phyloP scores from a whole-genome alignment of 2,113 vertebrate species.

The Hystrix cristata region DNA sequence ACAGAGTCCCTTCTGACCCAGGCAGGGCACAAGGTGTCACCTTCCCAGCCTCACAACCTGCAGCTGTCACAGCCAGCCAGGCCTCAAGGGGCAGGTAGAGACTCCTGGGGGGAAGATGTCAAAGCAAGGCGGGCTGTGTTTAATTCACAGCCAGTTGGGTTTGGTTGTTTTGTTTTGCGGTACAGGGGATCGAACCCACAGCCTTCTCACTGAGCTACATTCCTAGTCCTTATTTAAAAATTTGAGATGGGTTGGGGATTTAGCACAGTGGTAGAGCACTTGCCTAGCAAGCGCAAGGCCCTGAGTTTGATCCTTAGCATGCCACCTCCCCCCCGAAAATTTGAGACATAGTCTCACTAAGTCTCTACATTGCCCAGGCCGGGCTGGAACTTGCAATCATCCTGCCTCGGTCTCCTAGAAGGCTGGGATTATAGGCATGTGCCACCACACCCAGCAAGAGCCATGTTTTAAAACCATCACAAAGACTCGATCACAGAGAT shows the following conservation, averaged over 20 bases:
- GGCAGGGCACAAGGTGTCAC: fast-evolving
- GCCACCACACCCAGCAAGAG: no score
- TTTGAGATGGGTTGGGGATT: no score
- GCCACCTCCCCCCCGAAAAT: background rate
- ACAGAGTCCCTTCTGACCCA: background rate
- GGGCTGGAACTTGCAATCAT: background rate
- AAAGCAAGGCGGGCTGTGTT: background rate
- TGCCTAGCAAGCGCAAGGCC: no score
- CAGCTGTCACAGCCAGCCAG: no score
- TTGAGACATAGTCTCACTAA: background rate
- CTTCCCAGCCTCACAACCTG: background rate
- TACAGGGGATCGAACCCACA: background rate
- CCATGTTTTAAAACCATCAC: background rate
- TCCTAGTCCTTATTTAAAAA: background rate
- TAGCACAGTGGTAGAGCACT: no score
- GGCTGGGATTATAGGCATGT: background rate
- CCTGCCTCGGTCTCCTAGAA: background rate
- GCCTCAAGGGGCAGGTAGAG: background rate
- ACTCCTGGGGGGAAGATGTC: fast-evolving
- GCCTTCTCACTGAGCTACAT: background rate
- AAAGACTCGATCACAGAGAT: background rate
- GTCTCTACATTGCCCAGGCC: background rate
- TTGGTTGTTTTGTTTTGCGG: background rate
- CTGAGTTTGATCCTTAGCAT: no score
- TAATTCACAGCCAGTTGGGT: background rate